Evolutionary conservation across 2,797 vertebrate species (phyloP).

Genomic region (Notolepis coatsorum): DNA sequence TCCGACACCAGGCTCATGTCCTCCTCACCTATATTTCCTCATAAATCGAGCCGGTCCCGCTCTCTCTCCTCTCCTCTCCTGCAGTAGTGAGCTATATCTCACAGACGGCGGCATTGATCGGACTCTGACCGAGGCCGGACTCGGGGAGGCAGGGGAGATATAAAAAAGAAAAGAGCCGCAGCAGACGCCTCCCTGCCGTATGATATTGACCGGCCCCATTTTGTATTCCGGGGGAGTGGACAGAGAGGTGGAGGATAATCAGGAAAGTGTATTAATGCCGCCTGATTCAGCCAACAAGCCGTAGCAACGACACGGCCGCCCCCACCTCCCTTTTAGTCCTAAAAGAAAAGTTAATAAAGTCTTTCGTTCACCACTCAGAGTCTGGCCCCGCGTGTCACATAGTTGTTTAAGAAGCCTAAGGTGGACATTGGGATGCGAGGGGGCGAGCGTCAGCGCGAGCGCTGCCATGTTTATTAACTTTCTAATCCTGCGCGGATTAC

Average conservation of each 20-base stretch:
- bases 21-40: conserved; percentile 55
- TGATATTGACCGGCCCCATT: conserved; percentile 69
- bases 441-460: conserved; percentile 22
- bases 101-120: conserved; percentile 76
- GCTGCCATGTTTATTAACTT: conserved; percentile 39
- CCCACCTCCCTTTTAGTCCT: conserved; percentile 35
- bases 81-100: conserved; percentile 68
- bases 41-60: conserved; percentile 65
- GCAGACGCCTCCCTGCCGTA: conserved; percentile 58
- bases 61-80: conserved; percentile 56
- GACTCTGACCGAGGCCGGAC: conserved; percentile 59
- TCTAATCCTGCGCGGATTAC: conserved; percentile 59
- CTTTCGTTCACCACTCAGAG: conserved; percentile 35
- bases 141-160: conserved; percentile 71
- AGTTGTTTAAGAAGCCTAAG: conserved; percentile 5
- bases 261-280: conserved; percentile 56
- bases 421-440: conserved; percentile 3
- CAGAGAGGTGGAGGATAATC: conserved; percentile 54
- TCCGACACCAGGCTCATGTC: no score
- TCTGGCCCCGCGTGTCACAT: neutral
- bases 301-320: conserved; percentile 38
- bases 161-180: conserved; percentile 72
- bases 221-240: conserved; percentile 65
- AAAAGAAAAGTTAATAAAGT: conserved; percentile 7
- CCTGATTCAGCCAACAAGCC: conserved; percentile 35